phyloP scores from a whole-genome alignment of 2,888 invertebrate genomes.

The Aleiodes testaceus region DNA sequence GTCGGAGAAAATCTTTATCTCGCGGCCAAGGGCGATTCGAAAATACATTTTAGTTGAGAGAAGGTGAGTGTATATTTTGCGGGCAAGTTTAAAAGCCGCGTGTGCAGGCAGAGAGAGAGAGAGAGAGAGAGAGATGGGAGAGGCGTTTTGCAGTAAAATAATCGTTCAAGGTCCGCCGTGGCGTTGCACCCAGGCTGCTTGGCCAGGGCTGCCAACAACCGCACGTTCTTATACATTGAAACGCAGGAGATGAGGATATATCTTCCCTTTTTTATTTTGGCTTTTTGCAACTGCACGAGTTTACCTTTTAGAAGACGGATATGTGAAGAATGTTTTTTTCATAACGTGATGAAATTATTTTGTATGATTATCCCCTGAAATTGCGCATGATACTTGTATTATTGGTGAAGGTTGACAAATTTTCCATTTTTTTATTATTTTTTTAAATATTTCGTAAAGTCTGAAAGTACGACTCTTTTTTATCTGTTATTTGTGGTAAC shows the following conservation, averaged over 20 bases:
- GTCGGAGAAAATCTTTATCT: constrained; percentile 22
- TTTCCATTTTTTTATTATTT: too few relatives aligned
- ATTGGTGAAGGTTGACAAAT: too few relatives aligned
- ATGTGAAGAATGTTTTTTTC: too few relatives aligned
- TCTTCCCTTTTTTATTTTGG: background rate
- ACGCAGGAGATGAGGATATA: constrained; percentile 38
- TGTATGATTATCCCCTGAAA: too few relatives aligned
- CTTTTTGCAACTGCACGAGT: too few relatives aligned
- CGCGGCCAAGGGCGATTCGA: constrained; percentile 31
- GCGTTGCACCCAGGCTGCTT: constrained; percentile 68
- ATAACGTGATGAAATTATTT: too few relatives aligned
- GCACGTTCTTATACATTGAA: constrained; percentile 66
- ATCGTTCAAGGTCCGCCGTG: constrained; percentile 72
- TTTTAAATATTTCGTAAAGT: too few relatives aligned
- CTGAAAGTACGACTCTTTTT: too few relatives aligned
- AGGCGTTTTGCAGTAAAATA: constrained; percentile 69
- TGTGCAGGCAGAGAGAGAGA: constrained; percentile 1
- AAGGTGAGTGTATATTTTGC: constrained; percentile 22
- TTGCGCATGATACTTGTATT: too few relatives aligned
- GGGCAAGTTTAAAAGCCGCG: constrained; percentile 29
- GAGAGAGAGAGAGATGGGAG: constrained; percentile 36
- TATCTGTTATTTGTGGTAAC: too few relatives aligned
- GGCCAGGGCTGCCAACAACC: constrained; percentile 67
- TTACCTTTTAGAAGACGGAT: too few relatives aligned
- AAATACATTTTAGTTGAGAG: constrained; percentile 26